phyloP scores from a whole-genome alignment of 2,113 vertebrate species.

The Chinchilla lanigera region DNA sequence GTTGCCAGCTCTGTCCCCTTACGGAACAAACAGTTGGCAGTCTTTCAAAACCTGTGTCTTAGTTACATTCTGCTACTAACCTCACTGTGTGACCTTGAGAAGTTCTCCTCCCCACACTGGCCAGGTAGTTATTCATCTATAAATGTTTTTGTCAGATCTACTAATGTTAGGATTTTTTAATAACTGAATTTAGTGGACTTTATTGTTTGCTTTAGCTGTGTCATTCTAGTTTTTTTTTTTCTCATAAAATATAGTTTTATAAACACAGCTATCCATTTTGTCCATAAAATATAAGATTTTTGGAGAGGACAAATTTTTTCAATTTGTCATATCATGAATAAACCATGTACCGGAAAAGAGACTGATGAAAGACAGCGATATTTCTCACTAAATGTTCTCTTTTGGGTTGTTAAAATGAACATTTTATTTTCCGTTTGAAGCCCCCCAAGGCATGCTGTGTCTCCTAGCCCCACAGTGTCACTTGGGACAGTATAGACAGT shows the following conservation, averaged over 20 bases:
- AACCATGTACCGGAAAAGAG: slow-evolving; percentile 9
- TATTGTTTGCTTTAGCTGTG: background rate
- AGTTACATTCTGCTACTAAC: background rate
- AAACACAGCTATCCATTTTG: background rate
- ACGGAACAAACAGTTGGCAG: background rate
- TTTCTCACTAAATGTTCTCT: slow-evolving; percentile 19
- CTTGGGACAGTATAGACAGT: background rate
- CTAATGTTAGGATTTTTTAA: background rate
- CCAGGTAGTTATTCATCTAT: background rate
- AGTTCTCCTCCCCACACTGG: background rate
- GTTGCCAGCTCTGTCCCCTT: background rate
- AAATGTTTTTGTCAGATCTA: background rate
- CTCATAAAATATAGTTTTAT: slow-evolving; percentile 33
- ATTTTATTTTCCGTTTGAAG: slow-evolving; percentile 56
- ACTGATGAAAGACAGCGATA: background rate
- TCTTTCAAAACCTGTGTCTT: background rate
- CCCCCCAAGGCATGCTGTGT: background rate
- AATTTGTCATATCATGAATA: slow-evolving; percentile 41
- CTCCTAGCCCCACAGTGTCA: background rate
- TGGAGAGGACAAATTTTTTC: background rate
- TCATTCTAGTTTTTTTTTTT: background rate
- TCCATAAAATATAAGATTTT: slow-evolving; percentile 39
- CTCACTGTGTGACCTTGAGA: background rate
- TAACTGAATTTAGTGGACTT: background rate
- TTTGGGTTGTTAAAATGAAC: slow-evolving; percentile 33